These are phyloP conservation scores for Caenorhabditis latens DNA, from an alignment of 1,140 invertebrate species.

Conservation along the genomic window DNA sequence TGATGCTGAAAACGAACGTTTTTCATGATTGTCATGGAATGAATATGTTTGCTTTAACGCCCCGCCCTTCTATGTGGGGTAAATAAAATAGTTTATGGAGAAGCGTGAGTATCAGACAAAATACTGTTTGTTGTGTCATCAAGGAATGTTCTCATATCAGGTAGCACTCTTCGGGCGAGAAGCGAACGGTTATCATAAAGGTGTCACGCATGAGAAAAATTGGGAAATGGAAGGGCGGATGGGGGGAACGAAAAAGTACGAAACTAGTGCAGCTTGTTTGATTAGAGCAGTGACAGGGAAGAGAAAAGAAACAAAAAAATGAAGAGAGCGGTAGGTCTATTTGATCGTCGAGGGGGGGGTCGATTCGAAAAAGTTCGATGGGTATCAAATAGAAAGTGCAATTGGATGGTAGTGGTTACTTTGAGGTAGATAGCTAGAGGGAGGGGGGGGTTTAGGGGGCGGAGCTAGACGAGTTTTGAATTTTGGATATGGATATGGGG, in stretches of 20 bases:
- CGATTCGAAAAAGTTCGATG: slow-evolving; percentile 5
- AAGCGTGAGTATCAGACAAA: too few relatives aligned
- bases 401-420: neutral
- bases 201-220: slow-evolving; percentile 49
- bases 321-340: neutral
- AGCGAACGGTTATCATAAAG: slow-evolving; percentile 13
- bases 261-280: slow-evolving; percentile 9
- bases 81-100: too few relatives aligned
- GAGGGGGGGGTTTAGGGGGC: neutral
- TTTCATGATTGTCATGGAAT: neutral
- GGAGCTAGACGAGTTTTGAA: too few relatives aligned
- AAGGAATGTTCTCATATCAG: slow-evolving; percentile 52
- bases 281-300: slow-evolving; percentile 5
- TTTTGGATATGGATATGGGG: too few relatives aligned
- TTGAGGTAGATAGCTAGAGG: neutral
- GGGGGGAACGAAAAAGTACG: slow-evolving; percentile 20
- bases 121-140: slow-evolving; percentile 22
- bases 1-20: neutral
- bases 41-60: too few relatives aligned
- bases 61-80: too few relatives aligned
- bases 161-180: neutral
- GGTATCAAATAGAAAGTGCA: slow-evolving; percentile 47
- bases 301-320: slow-evolving; percentile 43
- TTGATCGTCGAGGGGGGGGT: slow-evolving; percentile 9
- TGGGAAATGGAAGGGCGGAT: too few relatives aligned